phyloP scores from a whole-genome alignment of 1,140 invertebrate genomes.

The Cotesia vestalis region DNA sequence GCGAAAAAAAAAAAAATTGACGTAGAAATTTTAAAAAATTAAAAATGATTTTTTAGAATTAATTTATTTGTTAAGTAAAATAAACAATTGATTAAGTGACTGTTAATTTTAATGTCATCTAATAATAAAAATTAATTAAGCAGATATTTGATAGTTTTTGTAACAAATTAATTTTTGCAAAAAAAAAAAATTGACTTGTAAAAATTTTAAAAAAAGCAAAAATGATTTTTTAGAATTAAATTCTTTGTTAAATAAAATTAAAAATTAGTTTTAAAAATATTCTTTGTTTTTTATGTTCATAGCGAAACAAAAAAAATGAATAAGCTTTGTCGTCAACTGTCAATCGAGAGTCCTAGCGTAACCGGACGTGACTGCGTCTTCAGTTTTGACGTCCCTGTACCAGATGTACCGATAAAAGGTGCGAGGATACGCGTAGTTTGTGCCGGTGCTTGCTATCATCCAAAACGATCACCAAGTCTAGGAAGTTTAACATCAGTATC shows the following conservation, averaged over 20 bases:
- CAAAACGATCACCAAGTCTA: conserved; percentile 75
- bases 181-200: neutral
- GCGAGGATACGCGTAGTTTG: conserved; percentile 84
- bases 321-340: conserved; percentile 83
- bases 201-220: neutral
- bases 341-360: conserved; percentile 82
- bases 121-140: no score
- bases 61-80: no score
- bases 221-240: no score
- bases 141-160: no score
- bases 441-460: conserved; percentile 83
- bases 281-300: conserved; percentile 35
- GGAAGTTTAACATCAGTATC: conserved; percentile 76
- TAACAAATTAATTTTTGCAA: no score
- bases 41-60: no score
- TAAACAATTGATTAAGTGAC: no score
- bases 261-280: no score
- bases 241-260: no score
- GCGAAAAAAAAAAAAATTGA: no score
- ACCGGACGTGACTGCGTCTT: conserved; percentile 81
- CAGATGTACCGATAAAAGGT: conserved; percentile 82
- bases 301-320: conserved; percentile 71
- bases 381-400: conserved; percentile 86
- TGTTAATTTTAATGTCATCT: no score
- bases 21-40: no score